These are phyloP conservation scores for Drosophila aff. DNA, from an alignment of 1,140 invertebrate species.

Conservation along the genomic window DNA sequence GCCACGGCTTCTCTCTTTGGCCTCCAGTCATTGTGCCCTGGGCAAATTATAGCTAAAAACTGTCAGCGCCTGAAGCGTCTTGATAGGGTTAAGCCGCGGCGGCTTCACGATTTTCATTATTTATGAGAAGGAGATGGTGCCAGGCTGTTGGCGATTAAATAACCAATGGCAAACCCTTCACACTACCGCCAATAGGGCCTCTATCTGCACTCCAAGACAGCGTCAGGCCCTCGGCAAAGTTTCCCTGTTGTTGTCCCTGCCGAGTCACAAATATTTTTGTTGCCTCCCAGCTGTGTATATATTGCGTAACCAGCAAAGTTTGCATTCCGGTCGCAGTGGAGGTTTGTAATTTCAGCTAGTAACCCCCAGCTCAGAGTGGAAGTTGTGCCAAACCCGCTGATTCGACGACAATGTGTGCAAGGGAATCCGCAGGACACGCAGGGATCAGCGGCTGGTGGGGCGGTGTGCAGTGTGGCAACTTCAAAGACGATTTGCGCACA, in stretches of 20 bases:
- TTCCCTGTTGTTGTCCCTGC: slow-evolving; percentile 11
- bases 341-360: slow-evolving; percentile 54
- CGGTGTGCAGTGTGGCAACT: slow-evolving; percentile 5
- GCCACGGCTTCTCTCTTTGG: neutral
- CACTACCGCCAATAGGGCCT: slow-evolving; percentile 1
- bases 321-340: slow-evolving; percentile 30
- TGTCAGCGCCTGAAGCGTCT: slow-evolving; percentile 49
- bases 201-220: neutral
- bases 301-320: slow-evolving; percentile 67
- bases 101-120: slow-evolving; percentile 46
- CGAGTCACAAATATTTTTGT: slow-evolving; percentile 72
- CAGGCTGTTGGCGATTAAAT: slow-evolving; percentile 53
- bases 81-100: slow-evolving; percentile 62
- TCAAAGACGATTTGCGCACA: slow-evolving; percentile 24
- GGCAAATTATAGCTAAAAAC: slow-evolving; percentile 65
- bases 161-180: slow-evolving; percentile 29
- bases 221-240: slow-evolving; percentile 15
- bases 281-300: slow-evolving; percentile 38
- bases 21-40: slow-evolving; percentile 32
- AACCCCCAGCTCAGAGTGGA: slow-evolving; percentile 21
- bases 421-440: slow-evolving; percentile 8
- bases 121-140: slow-evolving; percentile 39
- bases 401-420: slow-evolving; percentile 45
- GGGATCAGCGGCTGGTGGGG: slow-evolving; percentile 15
- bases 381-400: slow-evolving; percentile 46